These are phyloP conservation scores for Epirrhoe tristata DNA, from an alignment of 2,888 invertebrate species.

Conservation along the genomic window DNA sequence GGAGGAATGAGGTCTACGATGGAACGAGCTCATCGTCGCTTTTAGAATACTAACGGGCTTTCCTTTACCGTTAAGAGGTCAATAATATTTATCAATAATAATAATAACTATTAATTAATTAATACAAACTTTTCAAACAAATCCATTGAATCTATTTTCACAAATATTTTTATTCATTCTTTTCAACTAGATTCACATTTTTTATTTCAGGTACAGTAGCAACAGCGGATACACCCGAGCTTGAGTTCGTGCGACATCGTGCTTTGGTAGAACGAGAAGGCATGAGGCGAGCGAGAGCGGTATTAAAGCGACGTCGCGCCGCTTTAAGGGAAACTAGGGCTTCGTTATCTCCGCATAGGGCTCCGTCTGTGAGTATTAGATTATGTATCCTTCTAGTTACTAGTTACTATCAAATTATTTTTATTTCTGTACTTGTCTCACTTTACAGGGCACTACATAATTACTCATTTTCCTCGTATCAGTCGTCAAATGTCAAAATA, in stretches of 20 bases:
- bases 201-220: slow-evolving; percentile 56
- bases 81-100: too few species aligned
- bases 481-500: too few species aligned
- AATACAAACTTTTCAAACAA: too few species aligned
- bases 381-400: neutral
- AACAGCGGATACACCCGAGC: slow-evolving; percentile 83
- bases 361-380: slow-evolving; percentile 62
- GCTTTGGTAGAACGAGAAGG: slow-evolving; percentile 93
- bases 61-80: too few species aligned
- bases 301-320: slow-evolving; percentile 88
- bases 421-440: too few species aligned
- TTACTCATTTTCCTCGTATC: too few species aligned
- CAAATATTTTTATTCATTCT: neutral
- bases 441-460: too few species aligned
- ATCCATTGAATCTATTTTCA: neutral
- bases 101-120: too few species aligned
- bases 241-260: slow-evolving; percentile 93
- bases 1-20: too few species aligned
- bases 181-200: neutral
- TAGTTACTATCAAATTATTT: too few species aligned
- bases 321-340: slow-evolving; percentile 88
- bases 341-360: slow-evolving; percentile 71
- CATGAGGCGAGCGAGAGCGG: slow-evolving; percentile 92
- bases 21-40: too few species aligned
- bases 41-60: too few species aligned